Evolutionary conservation across 1,140 invertebrate species (phyloP), one percentile per base, ranked within the genome.

Genomic region (Camponotus floridanus): DNA sequence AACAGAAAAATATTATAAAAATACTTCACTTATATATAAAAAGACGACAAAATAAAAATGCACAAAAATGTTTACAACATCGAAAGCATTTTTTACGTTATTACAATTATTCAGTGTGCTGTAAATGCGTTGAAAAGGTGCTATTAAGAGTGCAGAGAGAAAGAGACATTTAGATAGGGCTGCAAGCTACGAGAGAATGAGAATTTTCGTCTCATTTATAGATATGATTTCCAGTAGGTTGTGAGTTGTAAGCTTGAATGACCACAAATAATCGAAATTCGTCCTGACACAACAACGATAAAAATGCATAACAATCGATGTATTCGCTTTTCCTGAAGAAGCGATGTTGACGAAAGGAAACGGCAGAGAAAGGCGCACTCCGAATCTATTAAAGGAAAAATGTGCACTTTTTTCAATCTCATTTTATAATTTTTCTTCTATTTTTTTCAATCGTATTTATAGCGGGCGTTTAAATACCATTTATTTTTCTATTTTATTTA

Each of bases 41-140:
- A 51, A 85, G 85, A 86, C 86, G 48, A 87, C 51, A 84, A 84
- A 84, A 80, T 48, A 78, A 86, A 62, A 68, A 87, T 55, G 15
- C 31, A 51, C 8, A 83, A 87, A 87, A 88, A 68, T 68, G 15
- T 71, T 26, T 59, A 89, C 89, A 87, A 90, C 81, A 90, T 90
- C 81, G 65, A 89, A 87, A 90, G 88, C 89, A 5, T 42, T 31
- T 90, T 42, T 26, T 74, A 61, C 45, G 39, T 83, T 67, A 68
- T 33, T 55, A 55, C 11, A 0, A 15, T 55, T 11, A 86, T 71
- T 55, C 68, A 64, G 42, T 73, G 64, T 76, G 86, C 68, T 45
- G 31, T 83, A 74, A 83, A 87, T 78, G 81, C 33, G 36, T 48
- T 76, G 59, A n/a, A 83, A 83, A 62, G 39, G 79, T 83, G 79